phyloP scores from a whole-genome alignment of 2,888 invertebrate genomes.

The Sesia apiformis region DNA sequence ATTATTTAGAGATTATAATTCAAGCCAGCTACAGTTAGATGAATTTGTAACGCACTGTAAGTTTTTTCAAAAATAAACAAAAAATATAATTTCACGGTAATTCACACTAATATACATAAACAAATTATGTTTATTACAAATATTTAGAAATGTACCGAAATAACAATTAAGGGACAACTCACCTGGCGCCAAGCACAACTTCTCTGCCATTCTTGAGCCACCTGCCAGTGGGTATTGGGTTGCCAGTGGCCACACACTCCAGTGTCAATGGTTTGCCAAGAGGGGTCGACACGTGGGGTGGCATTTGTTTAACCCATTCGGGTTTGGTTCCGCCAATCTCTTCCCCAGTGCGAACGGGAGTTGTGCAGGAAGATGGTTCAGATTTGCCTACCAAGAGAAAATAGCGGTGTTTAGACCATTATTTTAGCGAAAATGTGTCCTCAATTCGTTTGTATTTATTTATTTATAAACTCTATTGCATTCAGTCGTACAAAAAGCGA shows the following conservation, averaged over 20 bases:
- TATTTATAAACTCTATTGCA: no score
- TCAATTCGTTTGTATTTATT: no score
- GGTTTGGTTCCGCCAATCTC: conserved; percentile 93
- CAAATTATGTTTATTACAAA: not conserved
- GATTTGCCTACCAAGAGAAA: conserved; percentile 71
- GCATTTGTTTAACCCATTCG: conserved; percentile 88
- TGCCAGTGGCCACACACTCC: conserved; percentile 92
- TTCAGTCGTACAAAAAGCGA: no score
- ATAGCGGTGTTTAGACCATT: no score
- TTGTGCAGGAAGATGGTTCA: conserved; percentile 92
- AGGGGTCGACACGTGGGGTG: conserved; percentile 85
- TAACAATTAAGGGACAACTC: not conserved
- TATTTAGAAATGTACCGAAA: not conserved
- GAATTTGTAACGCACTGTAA: no score
- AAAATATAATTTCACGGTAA: no score
- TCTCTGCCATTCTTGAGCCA: conserved; percentile 96
- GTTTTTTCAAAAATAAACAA: no score
- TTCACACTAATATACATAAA: not conserved
- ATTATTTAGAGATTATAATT: no score
- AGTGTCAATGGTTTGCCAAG: conserved; percentile 86
- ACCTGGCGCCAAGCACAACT: conserved; percentile 82
- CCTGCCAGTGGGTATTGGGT: conserved; percentile 89
- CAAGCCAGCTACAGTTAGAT: no score
- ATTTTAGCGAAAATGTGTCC: no score
- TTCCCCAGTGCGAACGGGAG: conserved; percentile 92